Evolutionary conservation across 1,140 invertebrate species (phyloP), one percentile per base, ranked within the genome.

Genomic region (Sycophila sp.): DNA sequence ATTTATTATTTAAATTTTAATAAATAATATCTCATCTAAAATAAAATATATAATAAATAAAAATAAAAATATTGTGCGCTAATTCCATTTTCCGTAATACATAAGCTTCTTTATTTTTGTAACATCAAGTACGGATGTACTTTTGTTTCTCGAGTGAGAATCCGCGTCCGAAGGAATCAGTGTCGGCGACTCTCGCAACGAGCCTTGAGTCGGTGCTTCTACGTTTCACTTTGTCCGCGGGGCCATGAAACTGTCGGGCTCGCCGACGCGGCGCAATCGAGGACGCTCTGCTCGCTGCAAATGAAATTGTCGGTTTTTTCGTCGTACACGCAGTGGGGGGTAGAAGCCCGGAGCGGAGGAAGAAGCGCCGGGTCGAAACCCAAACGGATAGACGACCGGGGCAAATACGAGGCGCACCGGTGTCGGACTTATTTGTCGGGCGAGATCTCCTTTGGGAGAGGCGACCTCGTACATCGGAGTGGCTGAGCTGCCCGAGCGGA

Each of bases 281-380:
- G 32, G 28, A 32, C n/a, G 36, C 62, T 8, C 42, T 13, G 49
- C 8, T 30, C 7, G 49, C 4, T 8, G 19, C 28, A 68, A 68
- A 68, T 28, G 40, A 49, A 68, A 59, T 68, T 59, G 55, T 49
- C 38, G 30, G 51, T 17, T 36, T 66, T 66, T 47, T 66, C 42
- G 17, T 19, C 24, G 11, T 3, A n/a, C n/a, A n/a, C n/a, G n/a
- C n/a, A n/a, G n/a, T n/a, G n/a, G n/a, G n/a, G n/a, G n/a, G n/a
- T n/a, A n/a, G 42, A 49, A 22, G 15, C 6, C 3, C 2, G 17
- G 28, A n/a, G 11, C 3, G 11, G n/a, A 22, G 42, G 17, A 47
- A 22, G 19, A 38, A 59, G 32, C n/a, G 15, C 40, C 5, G 24
- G 17, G 7, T 26, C 15, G n/a, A 36, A 59, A 38, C 3, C 40